Base-by-base conservation (phyloP, 2,888 invertebrate species). In the Chydorus sphaericus region DNA sequence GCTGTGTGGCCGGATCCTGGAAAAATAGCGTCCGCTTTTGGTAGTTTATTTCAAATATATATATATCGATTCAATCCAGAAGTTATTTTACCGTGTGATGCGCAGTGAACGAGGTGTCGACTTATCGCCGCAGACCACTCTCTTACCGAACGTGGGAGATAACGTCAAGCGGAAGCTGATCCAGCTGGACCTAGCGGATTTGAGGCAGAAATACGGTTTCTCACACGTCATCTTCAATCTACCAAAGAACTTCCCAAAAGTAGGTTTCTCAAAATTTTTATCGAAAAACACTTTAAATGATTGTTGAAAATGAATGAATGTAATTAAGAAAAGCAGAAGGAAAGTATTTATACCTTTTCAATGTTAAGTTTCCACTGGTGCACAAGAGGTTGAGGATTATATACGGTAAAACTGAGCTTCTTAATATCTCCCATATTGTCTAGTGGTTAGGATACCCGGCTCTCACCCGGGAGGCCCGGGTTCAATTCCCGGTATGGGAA, bases 151-250 rank as follows among this genome's bases (percentile, higher is more conserved):
- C 30, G 66, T 65, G 52, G 51, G 61, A 23, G 64, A 71, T 36
- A 31, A 31, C 28, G 60, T 60, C 53, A 70, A 73, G 62, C 69
- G 76, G 61, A 75, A 75, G 65, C 69, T 67, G 23, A 66, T 75
- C 8, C 68, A 72, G 58, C 67, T 89, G 3, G 74, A 84, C 64
- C 68, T 86, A 48, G 75, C 79, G 37, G 74, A 76, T 57, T 64
- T 87, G 8, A 76, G 74, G 60, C 71, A 75, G 54, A 69, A 69
- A 1, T 69, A 77, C 59, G 70, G 74, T 30, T 79, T 80, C 73
- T 79, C 84, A 0, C 87, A 89, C 66, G 71, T 88, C 5, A 67
- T 87, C 10, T 72, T 88, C 26, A 78, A 77, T 66, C 75, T 85
- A 26, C 74, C 78, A 28, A 78, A 81, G 10, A 77, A 77, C 14